phyloP scores from a whole-genome alignment of 2,113 vertebrate species.

The Cyprinodon variegatus region DNA sequence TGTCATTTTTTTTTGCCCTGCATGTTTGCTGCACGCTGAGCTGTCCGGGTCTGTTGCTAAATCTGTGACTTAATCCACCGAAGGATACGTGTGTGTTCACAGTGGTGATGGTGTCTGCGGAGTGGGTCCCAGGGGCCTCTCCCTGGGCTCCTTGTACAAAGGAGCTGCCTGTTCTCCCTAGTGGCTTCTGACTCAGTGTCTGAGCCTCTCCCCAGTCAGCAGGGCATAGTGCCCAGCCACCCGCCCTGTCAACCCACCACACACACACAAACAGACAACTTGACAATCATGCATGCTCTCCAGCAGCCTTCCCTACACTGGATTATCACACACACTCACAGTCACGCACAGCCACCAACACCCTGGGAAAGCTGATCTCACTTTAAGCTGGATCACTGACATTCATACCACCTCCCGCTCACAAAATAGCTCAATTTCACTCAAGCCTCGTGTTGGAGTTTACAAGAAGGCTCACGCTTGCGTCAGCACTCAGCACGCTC shows the following conservation, averaged over 20 bases:
- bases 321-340: constrained; percentile 55
- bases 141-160: constrained; percentile 65
- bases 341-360: constrained; percentile 35
- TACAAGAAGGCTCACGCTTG: constrained; percentile 49
- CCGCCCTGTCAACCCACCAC: constrained; percentile 57
- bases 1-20: background rate
- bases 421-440: constrained; percentile 57
- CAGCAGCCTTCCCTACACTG: constrained; percentile 43
- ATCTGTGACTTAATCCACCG: constrained; percentile 16
- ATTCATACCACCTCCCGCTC: constrained; percentile 54
- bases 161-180: constrained; percentile 66
- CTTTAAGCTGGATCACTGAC: constrained; percentile 68
- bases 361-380: constrained; percentile 64
- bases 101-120: constrained; percentile 52
- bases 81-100: constrained; percentile 32
- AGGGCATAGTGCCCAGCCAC: constrained; percentile 66
- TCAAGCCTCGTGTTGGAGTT: constrained; percentile 39
- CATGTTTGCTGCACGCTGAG: background rate
- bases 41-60: background rate
- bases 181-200: constrained; percentile 80
- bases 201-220: constrained; percentile 76
- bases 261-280: constrained; percentile 27
- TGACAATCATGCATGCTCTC: constrained; percentile 47
- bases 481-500: constrained; percentile 50
- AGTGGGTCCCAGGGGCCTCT: constrained; percentile 61